A percentile compares a stretch with the other conserved stretches of the same genome.
Evolutionary conservation across 2,113 vertebrate species (phyloP).

Genomic region (Semicossyphus pulcher): DNA sequence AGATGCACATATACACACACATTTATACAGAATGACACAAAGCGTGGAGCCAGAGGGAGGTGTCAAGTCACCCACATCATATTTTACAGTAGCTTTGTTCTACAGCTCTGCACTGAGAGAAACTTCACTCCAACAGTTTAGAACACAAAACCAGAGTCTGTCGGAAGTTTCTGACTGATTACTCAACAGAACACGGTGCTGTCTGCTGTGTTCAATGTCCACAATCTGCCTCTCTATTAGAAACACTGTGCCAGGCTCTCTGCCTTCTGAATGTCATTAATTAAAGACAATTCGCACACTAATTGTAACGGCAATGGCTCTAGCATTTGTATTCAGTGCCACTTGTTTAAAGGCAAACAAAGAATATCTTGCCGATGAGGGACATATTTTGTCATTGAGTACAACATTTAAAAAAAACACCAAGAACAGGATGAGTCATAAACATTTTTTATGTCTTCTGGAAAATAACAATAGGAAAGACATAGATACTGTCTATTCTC

Average conservation of each 20-base stretch:
- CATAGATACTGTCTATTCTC: no score
- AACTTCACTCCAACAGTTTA: conserved; percentile 28
- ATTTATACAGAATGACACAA: conserved; percentile 5
- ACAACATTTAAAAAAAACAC: no score
- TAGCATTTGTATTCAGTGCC: no score
- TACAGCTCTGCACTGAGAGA: conserved; percentile 38
- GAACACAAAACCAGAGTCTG: conserved; percentile 16
- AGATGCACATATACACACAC: not conserved
- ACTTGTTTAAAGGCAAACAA: no score
- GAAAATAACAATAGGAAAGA: no score
- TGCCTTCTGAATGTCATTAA: not conserved
- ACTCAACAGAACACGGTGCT: not conserved
- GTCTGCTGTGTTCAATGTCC: not conserved
- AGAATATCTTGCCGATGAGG: no score
- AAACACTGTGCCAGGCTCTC: not conserved
- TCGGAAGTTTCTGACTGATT: conserved; percentile 22
- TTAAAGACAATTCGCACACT: no score
- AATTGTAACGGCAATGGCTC: no score
- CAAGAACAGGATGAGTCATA: no score
- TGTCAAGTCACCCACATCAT: conserved; percentile 29
- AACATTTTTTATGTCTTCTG: no score
- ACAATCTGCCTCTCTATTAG: not conserved
- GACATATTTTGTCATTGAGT: no score
- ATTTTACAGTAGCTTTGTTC: conserved; percentile 61
- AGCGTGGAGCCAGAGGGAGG: conserved; percentile 13